Conservation (phyloP, 2,113 vertebrate genomes). For the Rhodinocichla rosea region DNA sequence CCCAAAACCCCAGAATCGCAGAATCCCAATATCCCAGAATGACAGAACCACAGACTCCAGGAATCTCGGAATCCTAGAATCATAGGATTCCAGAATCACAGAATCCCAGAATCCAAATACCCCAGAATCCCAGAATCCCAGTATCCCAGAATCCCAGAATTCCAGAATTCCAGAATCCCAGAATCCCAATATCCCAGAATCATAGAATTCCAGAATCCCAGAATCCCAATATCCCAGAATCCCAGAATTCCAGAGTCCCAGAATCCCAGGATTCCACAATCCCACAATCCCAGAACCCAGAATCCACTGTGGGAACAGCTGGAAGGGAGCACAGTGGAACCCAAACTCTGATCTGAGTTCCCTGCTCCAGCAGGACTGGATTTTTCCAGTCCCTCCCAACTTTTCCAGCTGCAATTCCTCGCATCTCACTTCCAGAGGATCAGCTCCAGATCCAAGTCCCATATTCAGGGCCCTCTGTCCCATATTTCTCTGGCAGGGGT, state of each 20-base stretch:
- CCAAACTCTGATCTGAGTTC: neutral
- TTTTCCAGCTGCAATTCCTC: neutral
- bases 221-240: fast-evolving
- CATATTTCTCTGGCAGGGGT: neutral
- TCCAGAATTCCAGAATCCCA: too few relatives aligned
- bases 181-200: fast-evolving
- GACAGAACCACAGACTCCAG: too few relatives aligned
- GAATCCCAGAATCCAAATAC: fast-evolving
- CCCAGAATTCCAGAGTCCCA: fast-evolving
- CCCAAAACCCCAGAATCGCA: fast-evolving
- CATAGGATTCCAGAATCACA: fast-evolving
- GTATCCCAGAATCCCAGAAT: fast-evolving
- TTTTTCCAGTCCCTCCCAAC: neutral
- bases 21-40: fast-evolving
- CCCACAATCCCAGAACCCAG: fast-evolving
- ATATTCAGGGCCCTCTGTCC: neutral
- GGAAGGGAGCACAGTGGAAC: neutral
- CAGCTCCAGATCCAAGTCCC: neutral
- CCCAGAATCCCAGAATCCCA: fast-evolving
- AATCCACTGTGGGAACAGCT: fast-evolving
- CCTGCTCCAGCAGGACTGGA: neutral
- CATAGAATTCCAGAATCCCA: fast-evolving
- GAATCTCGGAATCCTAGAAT: fast-evolving
- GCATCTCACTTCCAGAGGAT: neutral
- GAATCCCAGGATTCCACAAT: fast-evolving